Evolutionary conservation across 2,888 invertebrate genomes (phyloP), one percentile per base, ranked within the genome.

Genomic region (Ophion costatus): DNA sequence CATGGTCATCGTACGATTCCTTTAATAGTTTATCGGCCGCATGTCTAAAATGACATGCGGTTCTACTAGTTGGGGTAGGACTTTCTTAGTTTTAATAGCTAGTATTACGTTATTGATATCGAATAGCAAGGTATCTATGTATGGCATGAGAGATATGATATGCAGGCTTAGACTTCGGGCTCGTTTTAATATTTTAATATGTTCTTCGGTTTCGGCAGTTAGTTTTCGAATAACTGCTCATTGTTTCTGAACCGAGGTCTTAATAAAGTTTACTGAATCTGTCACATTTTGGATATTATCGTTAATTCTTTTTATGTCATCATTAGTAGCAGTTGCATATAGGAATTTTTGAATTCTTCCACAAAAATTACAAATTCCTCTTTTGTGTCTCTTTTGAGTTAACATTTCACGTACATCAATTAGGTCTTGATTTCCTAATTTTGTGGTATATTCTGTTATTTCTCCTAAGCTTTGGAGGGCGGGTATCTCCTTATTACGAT

Each of bases 201-300:
- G 17, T 42, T 33, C 38, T 56, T 29, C 75, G 64, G 22, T 75
- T 64, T 75, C 75, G 3, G 75, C 64, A 24, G 75, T 64, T 22
- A 75, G 64, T 75, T 75, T 75, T 33, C n/a, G 64, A 51, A 75
- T 64, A 24, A 64, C 64, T 6, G 75, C 75, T n/a, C 64, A 64
- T 24, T 75, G 75, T 56, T 75, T 75, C 56, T 75, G 75, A 64
- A 75, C 75, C n/a, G 75, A 64, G 11, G 14, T 75, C 64, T 75
- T 75, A 42, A 75, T 75, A 64, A 75, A 51, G 45, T 75, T 75
- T 51, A 64, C 61, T n/a, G n/a, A n/a, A n/a, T n/a, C n/a, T n/a
- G n/a, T n/a, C n/a, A n/a, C n/a, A n/a, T n/a, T n/a, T n/a, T 61
- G 42, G 33, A 61, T 33, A 29, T 71, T 71, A 14, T n/a, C n/a